Evolutionary conservation across 2,888 invertebrate genomes (phyloP).

Genomic region (Drosophila sordidula): DNA sequence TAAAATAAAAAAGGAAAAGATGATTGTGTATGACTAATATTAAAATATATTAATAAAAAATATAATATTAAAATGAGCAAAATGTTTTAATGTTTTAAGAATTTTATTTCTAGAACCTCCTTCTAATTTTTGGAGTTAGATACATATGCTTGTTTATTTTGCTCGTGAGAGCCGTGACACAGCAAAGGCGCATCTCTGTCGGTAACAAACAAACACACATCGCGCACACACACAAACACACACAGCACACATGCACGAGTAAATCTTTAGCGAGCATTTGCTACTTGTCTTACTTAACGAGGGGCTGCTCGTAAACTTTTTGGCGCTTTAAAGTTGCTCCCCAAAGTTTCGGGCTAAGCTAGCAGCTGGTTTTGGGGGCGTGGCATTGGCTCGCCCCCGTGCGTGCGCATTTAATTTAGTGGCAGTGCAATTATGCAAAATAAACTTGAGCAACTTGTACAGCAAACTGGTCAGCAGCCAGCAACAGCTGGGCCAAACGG

Average conservation of each 20-base stretch:
- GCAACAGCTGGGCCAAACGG: slow-evolving; percentile 24
- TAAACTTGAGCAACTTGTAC: slow-evolving; percentile 59
- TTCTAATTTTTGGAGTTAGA: neutral
- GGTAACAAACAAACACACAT: neutral
- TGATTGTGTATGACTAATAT: too few species aligned
- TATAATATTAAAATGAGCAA: too few species aligned
- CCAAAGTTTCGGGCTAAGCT: slow-evolving; percentile 38
- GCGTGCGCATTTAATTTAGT: slow-evolving; percentile 74
- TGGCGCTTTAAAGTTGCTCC: slow-evolving; percentile 56
- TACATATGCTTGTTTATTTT: neutral
- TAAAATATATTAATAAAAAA: too few species aligned
- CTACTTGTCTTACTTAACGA: slow-evolving; percentile 50
- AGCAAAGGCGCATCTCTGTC: slow-evolving; percentile 1
- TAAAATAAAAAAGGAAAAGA: too few species aligned
- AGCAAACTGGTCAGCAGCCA: slow-evolving; percentile 39
- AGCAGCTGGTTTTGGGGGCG: slow-evolving; percentile 10
- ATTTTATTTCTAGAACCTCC: neutral
- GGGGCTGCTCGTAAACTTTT: slow-evolving; percentile 56
- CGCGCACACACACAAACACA: slow-evolving; percentile 1
- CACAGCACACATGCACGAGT: slow-evolving; percentile 8
- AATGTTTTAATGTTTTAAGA: too few species aligned
- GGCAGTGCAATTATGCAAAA: slow-evolving; percentile 76
- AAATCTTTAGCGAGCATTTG: slow-evolving; percentile 42
- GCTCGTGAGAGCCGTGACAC: neutral
- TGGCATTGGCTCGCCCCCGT: slow-evolving; percentile 14